These are phyloP conservation scores for Brienomyrus brachyistius DNA, from an alignment of 2,113 vertebrate genomes.

Conservation along the genomic window DNA sequence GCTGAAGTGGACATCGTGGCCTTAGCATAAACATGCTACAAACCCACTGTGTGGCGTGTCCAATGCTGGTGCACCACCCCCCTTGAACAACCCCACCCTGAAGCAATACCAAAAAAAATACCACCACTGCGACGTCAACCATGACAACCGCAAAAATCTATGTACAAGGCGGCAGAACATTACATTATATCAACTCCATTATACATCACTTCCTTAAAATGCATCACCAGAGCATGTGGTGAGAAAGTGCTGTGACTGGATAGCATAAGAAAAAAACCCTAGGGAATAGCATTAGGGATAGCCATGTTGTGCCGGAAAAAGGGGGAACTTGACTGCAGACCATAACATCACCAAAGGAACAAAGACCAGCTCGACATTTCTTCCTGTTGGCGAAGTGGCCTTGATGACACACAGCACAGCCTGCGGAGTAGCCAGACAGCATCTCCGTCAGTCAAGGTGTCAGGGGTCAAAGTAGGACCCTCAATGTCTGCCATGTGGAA, in stretches of 20 bases:
- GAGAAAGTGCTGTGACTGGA: neutral
- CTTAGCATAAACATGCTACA: neutral
- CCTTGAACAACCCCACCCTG: neutral
- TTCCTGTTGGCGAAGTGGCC: neutral
- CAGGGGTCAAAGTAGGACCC: neutral
- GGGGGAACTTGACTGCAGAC: neutral
- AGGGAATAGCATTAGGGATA: neutral
- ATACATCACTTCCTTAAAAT: neutral
- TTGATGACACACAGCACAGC: neutral
- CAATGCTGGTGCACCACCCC: neutral
- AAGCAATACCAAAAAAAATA: neutral
- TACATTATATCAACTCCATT: neutral
- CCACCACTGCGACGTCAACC: neutral
- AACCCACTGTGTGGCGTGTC: neutral
- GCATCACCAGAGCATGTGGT: neutral
- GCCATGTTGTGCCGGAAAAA: neutral
- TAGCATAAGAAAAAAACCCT: neutral
- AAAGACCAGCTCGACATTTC: neutral
- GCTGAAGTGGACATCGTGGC: neutral
- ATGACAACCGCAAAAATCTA: neutral
- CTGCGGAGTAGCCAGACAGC: neutral
- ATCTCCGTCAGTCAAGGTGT: neutral
- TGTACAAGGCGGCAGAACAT: neutral
- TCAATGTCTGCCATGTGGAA: neutral
- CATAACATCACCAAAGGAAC: neutral